Base-by-base conservation (phyloP, 2,797 vertebrate species). In the Gobionotothen gibberifrons region DNA sequence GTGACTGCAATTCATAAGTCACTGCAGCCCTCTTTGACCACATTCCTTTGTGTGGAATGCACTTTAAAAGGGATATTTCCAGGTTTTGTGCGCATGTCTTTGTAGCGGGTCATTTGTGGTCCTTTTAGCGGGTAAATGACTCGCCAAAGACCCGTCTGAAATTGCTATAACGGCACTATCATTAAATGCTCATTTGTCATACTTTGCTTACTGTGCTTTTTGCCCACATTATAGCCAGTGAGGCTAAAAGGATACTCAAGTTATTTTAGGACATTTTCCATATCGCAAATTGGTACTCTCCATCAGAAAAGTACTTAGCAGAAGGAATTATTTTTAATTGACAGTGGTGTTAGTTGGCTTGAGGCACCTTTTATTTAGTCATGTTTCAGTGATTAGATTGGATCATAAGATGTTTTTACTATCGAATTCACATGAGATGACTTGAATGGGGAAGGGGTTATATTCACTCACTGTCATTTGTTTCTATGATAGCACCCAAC, bases 151-250 rank as follows among this genome's bases (percentile, higher is more conserved):
- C 2, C 49, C 26, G 49, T 48, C 68, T 60, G 60, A 72, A 81
- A 81, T 16, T 17, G 80, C 78, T 76, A 53, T 64, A 74, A 70
- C 76, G n/a, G 65, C 82, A 61, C 81, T 74, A 52, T 89, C 76
- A 90, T 90, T 87, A 89, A 88, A 83, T 56, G 14, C 70, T 88
- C 76, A 69, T 86, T 88, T 76, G 78, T 85, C 73, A 79, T 55
- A 73, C 26, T 78, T 69, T 78, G 74, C 80, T 72, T 82, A 78
- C 65, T 69, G 29, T 46, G 85, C 81, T 63, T 75, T 67, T 44
- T 54, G 40, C 10, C 74, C 53, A 42, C 47, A 70, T 74, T 57
- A 69, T 9, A 72, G 19, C 4, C 56, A 49, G 63, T 1, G 2
- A 51, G 47, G 43, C 61, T 70, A 53, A 73, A 79, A 48, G 40